Evolutionary conservation across 2,113 vertebrate genomes (phyloP).

Genomic region (Amphiprion ocellaris): DNA sequence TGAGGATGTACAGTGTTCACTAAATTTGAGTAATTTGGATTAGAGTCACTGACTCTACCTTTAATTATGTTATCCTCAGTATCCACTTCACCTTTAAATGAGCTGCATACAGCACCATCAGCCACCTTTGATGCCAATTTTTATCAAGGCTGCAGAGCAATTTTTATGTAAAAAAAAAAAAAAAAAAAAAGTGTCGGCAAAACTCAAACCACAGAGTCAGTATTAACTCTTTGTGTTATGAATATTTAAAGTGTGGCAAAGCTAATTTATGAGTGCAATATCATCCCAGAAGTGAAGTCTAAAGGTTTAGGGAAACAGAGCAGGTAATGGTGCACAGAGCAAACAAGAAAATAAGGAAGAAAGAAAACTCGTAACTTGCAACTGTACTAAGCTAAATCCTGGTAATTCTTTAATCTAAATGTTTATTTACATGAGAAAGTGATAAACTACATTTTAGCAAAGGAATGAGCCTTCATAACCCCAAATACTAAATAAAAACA

Average conservation of each 20-base stretch:
- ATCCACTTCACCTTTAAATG: background rate
- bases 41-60: too few species aligned
- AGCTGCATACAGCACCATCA: background rate
- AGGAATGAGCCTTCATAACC: background rate
- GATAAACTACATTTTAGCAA: background rate
- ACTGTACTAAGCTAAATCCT: background rate
- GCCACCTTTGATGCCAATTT: background rate
- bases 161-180: background rate
- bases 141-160: background rate
- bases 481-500: background rate
- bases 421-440: conserved; percentile 3
- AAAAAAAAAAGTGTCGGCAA: background rate
- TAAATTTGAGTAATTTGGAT: too few species aligned
- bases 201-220: background rate
- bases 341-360: background rate
- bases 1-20: too few species aligned
- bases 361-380: background rate
- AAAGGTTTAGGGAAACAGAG: background rate
- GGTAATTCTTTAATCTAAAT: conserved; percentile 8
- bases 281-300: background rate
- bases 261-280: background rate
- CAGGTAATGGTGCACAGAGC: background rate
- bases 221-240: background rate
- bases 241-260: background rate
- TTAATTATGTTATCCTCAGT: background rate